A percentile compares a stretch with the other conserved stretches of the same genome.
phyloP scores from a whole-genome alignment of 30 jellyfish, hydroid and myxozoan genomes.

The Aurelia aurita region DNA sequence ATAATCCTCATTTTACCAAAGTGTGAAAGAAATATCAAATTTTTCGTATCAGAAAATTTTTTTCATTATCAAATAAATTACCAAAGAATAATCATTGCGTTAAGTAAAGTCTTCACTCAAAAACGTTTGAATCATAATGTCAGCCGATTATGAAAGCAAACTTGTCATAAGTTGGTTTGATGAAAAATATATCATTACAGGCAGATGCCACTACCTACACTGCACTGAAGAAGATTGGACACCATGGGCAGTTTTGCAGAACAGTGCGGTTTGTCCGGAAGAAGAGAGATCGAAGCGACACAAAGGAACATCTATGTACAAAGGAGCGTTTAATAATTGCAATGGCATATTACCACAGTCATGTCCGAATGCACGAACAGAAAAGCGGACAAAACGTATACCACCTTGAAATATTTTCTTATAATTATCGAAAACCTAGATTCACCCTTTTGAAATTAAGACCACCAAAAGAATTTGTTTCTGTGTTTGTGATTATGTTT shows the following conservation, averaged over 20 bases:
- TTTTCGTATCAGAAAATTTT: too few relatives aligned
- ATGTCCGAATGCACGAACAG: slow-evolving; percentile 61
- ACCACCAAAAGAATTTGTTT: too few relatives aligned
- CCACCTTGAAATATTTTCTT: neutral
- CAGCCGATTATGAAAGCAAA: too few relatives aligned
- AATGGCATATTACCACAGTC: slow-evolving; percentile 78
- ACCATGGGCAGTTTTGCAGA: slow-evolving; percentile 57
- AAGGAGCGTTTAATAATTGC: slow-evolving; percentile 72
- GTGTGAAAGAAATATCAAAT: too few relatives aligned
- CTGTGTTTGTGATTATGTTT: too few relatives aligned
- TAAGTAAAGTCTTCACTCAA: too few relatives aligned
- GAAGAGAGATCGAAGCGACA: slow-evolving; percentile 70
- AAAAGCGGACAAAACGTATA: slow-evolving; percentile 72
- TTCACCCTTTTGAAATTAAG: too few relatives aligned
- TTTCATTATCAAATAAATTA: too few relatives aligned
- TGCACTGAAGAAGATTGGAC: slow-evolving; percentile 85
- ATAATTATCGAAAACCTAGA: neutral
- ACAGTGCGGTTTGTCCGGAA: slow-evolving; percentile 79
- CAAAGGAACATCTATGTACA: slow-evolving; percentile 54
- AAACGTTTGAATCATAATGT: too few relatives aligned
- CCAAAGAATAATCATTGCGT: too few relatives aligned
- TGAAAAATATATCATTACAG: slow-evolving; percentile 55
- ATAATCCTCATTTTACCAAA: too few relatives aligned
- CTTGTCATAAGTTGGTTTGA: too few relatives aligned
- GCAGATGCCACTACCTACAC: slow-evolving; percentile 78